Evolutionary conservation across 1,140 invertebrate species (phyloP).

Genomic region (Copidosoma floridanum): DNA sequence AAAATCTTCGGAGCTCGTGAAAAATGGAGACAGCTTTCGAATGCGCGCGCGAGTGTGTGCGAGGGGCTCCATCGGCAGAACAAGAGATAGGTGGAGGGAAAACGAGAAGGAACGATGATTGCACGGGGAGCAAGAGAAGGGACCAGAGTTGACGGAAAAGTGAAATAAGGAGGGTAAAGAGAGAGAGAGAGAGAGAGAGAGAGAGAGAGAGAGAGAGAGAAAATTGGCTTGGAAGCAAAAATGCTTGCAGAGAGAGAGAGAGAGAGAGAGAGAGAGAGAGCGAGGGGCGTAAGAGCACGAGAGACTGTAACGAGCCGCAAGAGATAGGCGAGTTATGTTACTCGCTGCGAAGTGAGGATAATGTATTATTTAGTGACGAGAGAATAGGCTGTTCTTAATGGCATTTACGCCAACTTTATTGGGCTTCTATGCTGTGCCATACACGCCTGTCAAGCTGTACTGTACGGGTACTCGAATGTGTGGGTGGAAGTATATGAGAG

Average conservation of each 20-base stretch:
- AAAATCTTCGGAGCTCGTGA: constrained; percentile 53
- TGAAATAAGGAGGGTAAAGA: constrained; percentile 29
- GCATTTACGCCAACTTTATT: constrained; percentile 10
- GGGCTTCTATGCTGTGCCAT: no score
- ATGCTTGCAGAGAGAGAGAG: neutral
- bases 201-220: neutral
- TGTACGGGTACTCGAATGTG: no score
- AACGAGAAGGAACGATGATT: constrained; percentile 10
- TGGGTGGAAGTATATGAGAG: no score
- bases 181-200: constrained; percentile 21
- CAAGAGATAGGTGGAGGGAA: constrained; percentile 21
- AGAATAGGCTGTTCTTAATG: neutral
- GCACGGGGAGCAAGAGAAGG: constrained; percentile 20
- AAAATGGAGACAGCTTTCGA: constrained; percentile 51
- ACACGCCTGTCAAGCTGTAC: no score
- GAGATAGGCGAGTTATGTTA: neutral
- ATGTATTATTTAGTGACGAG: constrained; percentile 8
- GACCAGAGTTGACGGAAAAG: constrained; percentile 13
- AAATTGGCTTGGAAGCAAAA: constrained; percentile 14
- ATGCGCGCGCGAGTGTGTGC: constrained; percentile 26
- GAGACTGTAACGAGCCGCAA: neutral
- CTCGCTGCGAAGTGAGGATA: neutral
- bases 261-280: neutral
- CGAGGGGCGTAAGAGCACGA: no score
- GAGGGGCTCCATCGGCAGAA: constrained; percentile 26